These are phyloP conservation scores for Martes martes DNA, from an alignment of 2,113 vertebrate species.

Conservation along the genomic window DNA sequence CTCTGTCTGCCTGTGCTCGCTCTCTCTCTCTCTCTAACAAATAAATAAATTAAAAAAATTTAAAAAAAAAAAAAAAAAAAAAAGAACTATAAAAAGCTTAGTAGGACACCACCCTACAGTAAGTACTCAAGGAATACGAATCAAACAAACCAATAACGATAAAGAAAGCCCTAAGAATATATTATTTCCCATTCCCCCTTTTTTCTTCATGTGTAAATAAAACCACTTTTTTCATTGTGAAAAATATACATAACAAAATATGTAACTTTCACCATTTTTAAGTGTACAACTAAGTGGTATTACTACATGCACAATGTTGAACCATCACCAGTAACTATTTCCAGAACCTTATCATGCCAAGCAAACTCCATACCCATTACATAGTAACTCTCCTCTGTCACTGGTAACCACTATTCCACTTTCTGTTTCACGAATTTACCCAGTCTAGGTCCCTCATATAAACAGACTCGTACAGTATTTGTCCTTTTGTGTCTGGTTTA, in stretches of 20 bases:
- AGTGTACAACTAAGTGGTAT: neutral
- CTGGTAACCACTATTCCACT: neutral
- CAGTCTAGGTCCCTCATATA: neutral
- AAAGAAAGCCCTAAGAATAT: neutral
- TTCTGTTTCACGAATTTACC: neutral
- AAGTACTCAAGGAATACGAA: neutral
- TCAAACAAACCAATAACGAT: neutral
- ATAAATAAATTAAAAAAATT: no score
- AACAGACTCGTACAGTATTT: neutral
- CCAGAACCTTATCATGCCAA: neutral
- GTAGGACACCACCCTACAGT: neutral
- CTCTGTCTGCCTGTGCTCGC: no score
- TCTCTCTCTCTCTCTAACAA: no score
- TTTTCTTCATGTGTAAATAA: neutral
- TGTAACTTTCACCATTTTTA: neutral
- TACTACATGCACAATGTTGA: neutral
- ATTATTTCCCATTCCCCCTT: neutral
- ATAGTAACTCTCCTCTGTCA: neutral
- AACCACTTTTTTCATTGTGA: neutral
- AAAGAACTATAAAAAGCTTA: neutral
- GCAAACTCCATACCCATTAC: neutral
- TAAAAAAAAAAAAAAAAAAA: no score
- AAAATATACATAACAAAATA: neutral
- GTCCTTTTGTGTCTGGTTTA: neutral
- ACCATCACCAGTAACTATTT: neutral